These are phyloP conservation scores for Gasteruption jaculator DNA, from an alignment of 2,888 invertebrate species.

Conservation along the genomic window DNA sequence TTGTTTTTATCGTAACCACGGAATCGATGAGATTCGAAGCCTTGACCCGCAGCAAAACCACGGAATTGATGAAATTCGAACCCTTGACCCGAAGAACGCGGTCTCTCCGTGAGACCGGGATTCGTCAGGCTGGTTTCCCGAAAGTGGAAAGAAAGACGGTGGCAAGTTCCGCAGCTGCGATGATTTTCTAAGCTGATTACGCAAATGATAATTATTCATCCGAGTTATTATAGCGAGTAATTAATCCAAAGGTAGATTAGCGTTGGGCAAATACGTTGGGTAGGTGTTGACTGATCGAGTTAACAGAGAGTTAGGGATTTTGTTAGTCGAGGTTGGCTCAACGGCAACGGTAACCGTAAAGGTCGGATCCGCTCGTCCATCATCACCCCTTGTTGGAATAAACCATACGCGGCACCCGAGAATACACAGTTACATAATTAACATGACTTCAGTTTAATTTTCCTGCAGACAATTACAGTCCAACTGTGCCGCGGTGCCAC, in stretches of 20 bases:
- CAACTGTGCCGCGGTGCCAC: background rate
- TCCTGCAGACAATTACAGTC: conserved; percentile 42
- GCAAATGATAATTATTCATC: conserved; percentile 42
- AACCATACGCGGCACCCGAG: conserved; percentile 26
- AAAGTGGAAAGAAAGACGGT: too few relatives aligned
- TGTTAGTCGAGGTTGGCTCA: conserved; percentile 44
- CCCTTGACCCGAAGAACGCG: conserved; percentile 1
- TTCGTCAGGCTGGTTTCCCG: too few relatives aligned
- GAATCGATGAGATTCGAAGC: too few relatives aligned
- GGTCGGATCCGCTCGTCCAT: conserved; percentile 39
- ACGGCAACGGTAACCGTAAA: conserved; percentile 33
- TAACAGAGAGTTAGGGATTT: conserved; percentile 49
- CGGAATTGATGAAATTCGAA: background rate
- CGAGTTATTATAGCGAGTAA: conserved; percentile 41
- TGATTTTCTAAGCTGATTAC: too few relatives aligned
- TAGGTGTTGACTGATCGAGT: conserved; percentile 50
- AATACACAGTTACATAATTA: conserved; percentile 46
- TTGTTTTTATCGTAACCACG: too few relatives aligned
- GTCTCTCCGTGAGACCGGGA: too few relatives aligned
- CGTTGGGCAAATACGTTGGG: conserved; percentile 35
- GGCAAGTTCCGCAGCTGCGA: too few relatives aligned
- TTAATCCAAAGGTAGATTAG: conserved; percentile 47
- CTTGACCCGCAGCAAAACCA: too few relatives aligned
- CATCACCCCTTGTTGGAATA: conserved; percentile 36
- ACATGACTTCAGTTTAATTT: conserved; percentile 50